Percentiles rank a stretch among this genome's conserved stretches.
Conservation (phyloP, 2,113 vertebrate species). For the Clarias batrachus region DNA sequence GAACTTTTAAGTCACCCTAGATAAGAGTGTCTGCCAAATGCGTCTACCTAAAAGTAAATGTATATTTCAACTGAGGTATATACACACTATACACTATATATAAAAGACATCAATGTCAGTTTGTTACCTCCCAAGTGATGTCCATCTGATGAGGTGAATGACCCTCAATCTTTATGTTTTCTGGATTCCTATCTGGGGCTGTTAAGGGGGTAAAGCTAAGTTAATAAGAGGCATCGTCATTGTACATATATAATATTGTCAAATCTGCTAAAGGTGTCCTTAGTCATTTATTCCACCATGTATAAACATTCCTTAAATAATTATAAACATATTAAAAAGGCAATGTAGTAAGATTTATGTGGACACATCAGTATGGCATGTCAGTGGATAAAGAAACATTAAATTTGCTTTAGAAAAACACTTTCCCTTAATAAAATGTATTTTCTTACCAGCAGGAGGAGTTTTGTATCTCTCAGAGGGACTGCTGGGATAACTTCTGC, state of each 20-base stretch:
- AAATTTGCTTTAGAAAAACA: neutral
- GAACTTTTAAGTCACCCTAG: no score
- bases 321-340: neutral
- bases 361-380: neutral
- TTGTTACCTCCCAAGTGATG: slow-evolving; percentile 90
- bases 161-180: slow-evolving; percentile 83
- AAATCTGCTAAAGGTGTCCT: neutral
- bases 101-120: neutral
- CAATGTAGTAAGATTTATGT: neutral
- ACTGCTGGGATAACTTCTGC: slow-evolving; percentile 80
- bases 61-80: neutral
- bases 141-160: slow-evolving; percentile 89
- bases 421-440: neutral
- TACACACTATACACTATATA: neutral
- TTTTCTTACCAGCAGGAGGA: slow-evolving; percentile 79
- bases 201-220: slow-evolving; percentile 54
- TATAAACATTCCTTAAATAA: neutral
- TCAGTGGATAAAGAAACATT: neutral
- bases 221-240: slow-evolving; percentile 37
- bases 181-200: slow-evolving; percentile 93
- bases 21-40: no score
- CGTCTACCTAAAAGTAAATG: no score
- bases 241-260: neutral
- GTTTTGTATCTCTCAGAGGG: slow-evolving; percentile 79
- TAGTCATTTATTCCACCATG: neutral